Base-by-base conservation (phyloP, 1,140 invertebrate species). In the Pristionchus pacificus region DNA sequence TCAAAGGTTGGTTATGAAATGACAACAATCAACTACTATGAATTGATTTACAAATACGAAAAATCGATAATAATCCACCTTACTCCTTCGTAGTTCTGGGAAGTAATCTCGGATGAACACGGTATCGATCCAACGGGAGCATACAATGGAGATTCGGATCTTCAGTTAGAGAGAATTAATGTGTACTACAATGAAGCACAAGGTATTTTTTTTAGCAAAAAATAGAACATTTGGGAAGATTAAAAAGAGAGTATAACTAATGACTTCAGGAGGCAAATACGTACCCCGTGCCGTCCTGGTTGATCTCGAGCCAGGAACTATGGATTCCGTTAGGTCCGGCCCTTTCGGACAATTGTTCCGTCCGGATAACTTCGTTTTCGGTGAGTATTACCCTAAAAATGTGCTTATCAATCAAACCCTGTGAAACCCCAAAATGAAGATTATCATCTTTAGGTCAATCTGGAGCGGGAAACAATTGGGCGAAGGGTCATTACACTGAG, bases 401-500 rank as follows among this genome's bases (percentile, higher is more conserved):
- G 0, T 19, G 55, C 24, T 61, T 24, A 61, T 10, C 0, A 24
- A 30, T 57, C 24, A 14, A 15, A 19, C 6, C 6, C 38, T 49
- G 38, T 49, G 6, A 6, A 19, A 19, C 19, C 19, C 6, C 19
- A 10, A 6, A 49, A 49, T 49, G 65, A 58, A 67, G 27, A 67
- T 57, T 27, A 49, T 67, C 65, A 28, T 68, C 68, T 69, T 62
- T 49, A 79, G 86, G 88, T 38, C 91, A 92, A 67, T 92, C 91
- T 13, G 90, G 90, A 81, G 88, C 88, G 29, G 91, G 90, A 6
- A 93, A 93, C 84, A 93, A 93, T 86, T 93, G 92, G 90, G 91
- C 92, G 38, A 93, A 93, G 84, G 92, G 92, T 58, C 91, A 93
- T 83, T 95, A 95, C 87, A 95, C 93, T 65, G 93, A 95, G 86